Conservation (phyloP, 2,113 vertebrate genomes). For the Coptodon rendalli region DNA sequence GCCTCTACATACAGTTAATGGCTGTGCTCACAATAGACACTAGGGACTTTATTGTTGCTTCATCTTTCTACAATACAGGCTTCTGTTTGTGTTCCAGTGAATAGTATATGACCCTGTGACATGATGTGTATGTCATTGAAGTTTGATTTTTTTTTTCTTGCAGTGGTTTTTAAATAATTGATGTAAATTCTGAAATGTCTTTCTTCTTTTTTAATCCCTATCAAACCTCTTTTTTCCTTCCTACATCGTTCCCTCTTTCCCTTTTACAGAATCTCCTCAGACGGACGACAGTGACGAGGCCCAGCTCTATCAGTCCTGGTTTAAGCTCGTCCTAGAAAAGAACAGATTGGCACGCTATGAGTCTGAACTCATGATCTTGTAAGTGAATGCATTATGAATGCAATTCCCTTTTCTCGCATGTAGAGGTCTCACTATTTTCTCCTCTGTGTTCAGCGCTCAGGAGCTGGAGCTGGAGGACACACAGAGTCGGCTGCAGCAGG, state of each 20-base stretch:
- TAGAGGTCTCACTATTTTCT: background rate
- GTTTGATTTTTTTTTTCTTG: background rate
- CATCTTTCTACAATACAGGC: constrained; percentile 2
- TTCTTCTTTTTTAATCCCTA: background rate
- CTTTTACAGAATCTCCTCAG: constrained; percentile 10
- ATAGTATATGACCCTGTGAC: background rate
- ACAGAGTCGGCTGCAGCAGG: constrained; percentile 83
- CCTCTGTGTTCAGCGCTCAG: constrained; percentile 74
- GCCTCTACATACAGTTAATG: constrained; percentile 22
- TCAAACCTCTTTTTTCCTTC: background rate
- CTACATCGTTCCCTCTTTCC: background rate
- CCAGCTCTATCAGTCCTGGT: constrained; percentile 87
- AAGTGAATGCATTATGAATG: constrained; percentile 9
- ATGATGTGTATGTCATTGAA: background rate
- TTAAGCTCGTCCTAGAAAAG: constrained; percentile 91
- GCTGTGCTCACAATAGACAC: constrained; percentile 9
- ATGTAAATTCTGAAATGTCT: background rate
- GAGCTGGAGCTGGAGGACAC: constrained; percentile 89
- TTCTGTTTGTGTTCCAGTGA: constrained; percentile 29
- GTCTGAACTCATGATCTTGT: constrained; percentile 84
- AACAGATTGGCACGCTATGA: constrained; percentile 88
- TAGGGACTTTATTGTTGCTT: constrained; percentile 13
- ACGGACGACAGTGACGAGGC: constrained; percentile 70
- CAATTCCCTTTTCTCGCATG: background rate
- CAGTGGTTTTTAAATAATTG: background rate